Base-by-base conservation (phyloP, 2,888 invertebrate genomes). In the Apotomis turbidana region DNA sequence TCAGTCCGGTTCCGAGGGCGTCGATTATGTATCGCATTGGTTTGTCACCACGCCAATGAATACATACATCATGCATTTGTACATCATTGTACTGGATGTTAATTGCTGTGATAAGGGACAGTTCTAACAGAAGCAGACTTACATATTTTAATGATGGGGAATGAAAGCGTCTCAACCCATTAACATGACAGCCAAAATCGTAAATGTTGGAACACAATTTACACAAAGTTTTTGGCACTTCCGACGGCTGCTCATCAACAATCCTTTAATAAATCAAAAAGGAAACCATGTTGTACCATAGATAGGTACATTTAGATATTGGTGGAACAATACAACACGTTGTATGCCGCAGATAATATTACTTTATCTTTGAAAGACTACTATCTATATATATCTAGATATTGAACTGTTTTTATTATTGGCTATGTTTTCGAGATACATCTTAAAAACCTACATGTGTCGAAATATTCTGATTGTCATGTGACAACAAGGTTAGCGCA, bases 381-480 rank as follows among this genome's bases (percentile, higher is more conserved):
- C 51, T 12, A 44, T 46, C 12, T 13, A 13, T 38, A 57, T 49
- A 58, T 62, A 57, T 5, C 27, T 44, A 41, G 6, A 52, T 12
- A 46, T 4, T 5, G 51, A 61, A 68, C 63, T 13, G 13, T 58
- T 9, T 15, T 52, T 63, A 49, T 27, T 58, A 59, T 41, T 13
- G n/a, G 38, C 63, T 49, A 52, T 41, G 13, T 52, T 9, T 41
- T 63, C 41, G 13, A 64, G 44, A 54, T 41, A 64, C 46, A 67
- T 67, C 15, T 55, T 41, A 44, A 51, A 61, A 27, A 62, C 41
- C 52, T 38, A 52, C 68, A 68, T 27, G 58, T 63, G 68, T 68
- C 68, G 72, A 68, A 63, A 72, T 52, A 62, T 51, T 49, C 36
- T 54, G 72, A 72, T 72, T 68, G 63, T 72, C 72, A 68, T 52